Base-by-base conservation (phyloP, 2,113 vertebrate species). In the Toxotes jaculatrix region DNA sequence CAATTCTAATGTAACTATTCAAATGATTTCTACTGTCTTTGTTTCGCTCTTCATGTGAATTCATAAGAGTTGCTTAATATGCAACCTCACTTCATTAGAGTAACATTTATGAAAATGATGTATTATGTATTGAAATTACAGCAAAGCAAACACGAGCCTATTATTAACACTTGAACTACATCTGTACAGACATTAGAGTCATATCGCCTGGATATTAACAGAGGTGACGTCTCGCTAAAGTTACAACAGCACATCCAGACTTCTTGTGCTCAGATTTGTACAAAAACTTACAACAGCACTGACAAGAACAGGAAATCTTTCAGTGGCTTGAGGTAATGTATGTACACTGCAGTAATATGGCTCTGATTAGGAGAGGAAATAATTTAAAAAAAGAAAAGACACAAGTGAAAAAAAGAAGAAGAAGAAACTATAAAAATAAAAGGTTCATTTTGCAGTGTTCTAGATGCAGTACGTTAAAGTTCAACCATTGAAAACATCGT, bases 131-230 rank as follows among this genome's bases (percentile, higher is more conserved):
- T 92, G 59, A 88, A 91, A 93, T 96, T 90, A 94, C 83, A 69
- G 87, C 74, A 87, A 90, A 85, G 77, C 96, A 96, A 96, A 95
- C 88, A 92, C 82, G 91, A 95, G 92, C 95, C 95, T 94, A 92
- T 96, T 97, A 97, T 95, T 96, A 96, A 94, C 92, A 95, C 95
- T 92, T 93, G 96, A 96, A 96, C 96, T 96, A 96, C 96, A 96
- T 96, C 93, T 94, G 95, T 93, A 95, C 93, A 94, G 96, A 95
- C 94, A 93, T 93, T 89, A 83, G 93, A 96, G 92, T 92, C 94
- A 92, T 93, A 89, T 93, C 93, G 90, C 94, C 95, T 94, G 92
- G 94, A 95, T 94, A 93, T 95, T 94, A 96, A 95, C 94, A 11
- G 93, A 94, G 94, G 94, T 95, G 96, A 96, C 91, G 95, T 96